phyloP scores from a whole-genome alignment of 2,797 vertebrate species.

The Urocyon cinereoargenteus region DNA sequence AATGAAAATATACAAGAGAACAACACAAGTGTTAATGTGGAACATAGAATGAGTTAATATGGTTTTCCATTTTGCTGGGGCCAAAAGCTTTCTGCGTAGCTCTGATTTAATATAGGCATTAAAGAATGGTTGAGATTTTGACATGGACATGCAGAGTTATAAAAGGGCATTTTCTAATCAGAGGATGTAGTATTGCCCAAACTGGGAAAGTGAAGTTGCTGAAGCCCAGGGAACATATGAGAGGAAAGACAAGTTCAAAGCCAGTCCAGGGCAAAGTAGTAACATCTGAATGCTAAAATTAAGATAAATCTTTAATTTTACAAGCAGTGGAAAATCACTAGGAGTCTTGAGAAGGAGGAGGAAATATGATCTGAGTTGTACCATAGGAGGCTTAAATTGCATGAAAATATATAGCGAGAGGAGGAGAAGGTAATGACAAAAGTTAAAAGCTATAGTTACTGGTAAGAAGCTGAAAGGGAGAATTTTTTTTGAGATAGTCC shows the following conservation, averaged over 20 bases:
- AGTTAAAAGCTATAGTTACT: not conserved
- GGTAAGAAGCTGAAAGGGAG: not conserved
- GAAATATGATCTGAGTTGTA: not conserved
- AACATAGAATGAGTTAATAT: not conserved
- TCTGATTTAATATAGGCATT: slow-evolving; percentile 18
- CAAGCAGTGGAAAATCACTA: not conserved
- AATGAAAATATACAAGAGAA: not conserved
- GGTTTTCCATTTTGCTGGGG: not conserved
- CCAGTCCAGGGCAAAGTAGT: not conserved
- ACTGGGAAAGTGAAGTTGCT: not conserved
- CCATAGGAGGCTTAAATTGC: not conserved
- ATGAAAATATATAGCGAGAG: not conserved
- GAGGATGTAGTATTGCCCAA: not conserved
- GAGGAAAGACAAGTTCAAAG: slow-evolving; percentile 20
- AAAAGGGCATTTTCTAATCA: slow-evolving; percentile 26
- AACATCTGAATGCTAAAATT: not conserved
- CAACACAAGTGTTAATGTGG: not conserved
- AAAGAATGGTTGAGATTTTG: slow-evolving; percentile 6
- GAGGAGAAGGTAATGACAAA: not conserved
- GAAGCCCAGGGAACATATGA: not conserved
- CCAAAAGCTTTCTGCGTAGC: not conserved
- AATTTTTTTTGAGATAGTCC: not conserved
- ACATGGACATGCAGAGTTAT: not conserved
- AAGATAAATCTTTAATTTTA: slow-evolving; percentile 19
- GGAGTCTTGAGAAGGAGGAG: not conserved